Evolutionary conservation across 1,140 invertebrate species (phyloP).

Genomic region (Drosophila equinoxialis): DNA sequence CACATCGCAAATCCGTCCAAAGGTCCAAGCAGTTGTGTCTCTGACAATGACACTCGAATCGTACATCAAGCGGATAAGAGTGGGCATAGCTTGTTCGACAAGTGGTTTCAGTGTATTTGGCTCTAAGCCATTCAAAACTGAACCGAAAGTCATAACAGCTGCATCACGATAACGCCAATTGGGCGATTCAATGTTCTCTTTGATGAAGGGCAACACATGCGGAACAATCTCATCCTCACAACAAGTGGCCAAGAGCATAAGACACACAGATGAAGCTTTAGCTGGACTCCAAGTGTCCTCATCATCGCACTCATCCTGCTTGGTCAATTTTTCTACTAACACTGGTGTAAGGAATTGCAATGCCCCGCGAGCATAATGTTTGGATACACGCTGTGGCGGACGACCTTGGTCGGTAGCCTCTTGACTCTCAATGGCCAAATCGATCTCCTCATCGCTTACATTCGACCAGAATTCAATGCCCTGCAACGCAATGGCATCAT

Average conservation of each 20-base stretch:
- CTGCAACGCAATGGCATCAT: conserved; percentile 97
- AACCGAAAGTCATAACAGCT: conserved; percentile 99
- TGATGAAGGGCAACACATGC: conserved; percentile 98
- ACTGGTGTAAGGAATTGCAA: conserved; percentile 97
- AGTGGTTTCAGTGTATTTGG: conserved; percentile 93
- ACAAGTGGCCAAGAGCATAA: conserved; percentile 98
- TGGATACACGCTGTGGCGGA: conserved; percentile 94
- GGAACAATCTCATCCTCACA: conserved; percentile 99
- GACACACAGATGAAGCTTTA: conserved; percentile 99
- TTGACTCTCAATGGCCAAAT: conserved; percentile 96
- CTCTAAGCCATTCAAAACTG: conserved; percentile 97
- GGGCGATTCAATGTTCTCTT: conserved; percentile 95
- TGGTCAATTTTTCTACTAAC: conserved; percentile 96
- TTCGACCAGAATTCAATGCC: conserved; percentile 99
- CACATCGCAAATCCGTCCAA: conserved; percentile 97
- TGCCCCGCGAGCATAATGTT: conserved; percentile 97
- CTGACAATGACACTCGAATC: conserved; percentile 96
- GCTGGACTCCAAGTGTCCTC: conserved; percentile 99
- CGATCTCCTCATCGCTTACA: conserved; percentile 99
- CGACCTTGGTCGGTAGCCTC: conserved; percentile 96
- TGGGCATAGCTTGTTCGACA: conserved; percentile 98
- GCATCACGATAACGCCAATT: conserved; percentile 99
- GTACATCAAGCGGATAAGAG: conserved; percentile 96
- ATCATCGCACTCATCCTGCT: conserved; percentile 96
- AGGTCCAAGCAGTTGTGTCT: conserved; percentile 99